Evolutionary conservation across 2,888 invertebrate species (phyloP), one percentile per base, ranked within the genome.

Genomic region (Scelioninae gen. 2): DNA sequence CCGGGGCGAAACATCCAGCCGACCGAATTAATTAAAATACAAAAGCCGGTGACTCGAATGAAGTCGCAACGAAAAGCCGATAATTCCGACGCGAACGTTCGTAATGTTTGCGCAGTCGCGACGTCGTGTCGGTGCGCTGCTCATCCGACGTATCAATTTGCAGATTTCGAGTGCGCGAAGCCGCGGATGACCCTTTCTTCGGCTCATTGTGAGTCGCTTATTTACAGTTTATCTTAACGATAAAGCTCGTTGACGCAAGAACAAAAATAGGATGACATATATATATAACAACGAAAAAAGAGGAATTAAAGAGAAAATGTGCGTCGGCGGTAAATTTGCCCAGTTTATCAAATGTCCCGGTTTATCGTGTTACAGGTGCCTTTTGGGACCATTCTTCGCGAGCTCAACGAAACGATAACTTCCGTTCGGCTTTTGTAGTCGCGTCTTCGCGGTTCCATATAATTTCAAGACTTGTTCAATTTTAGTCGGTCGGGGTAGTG

Each of bases 151-250:
- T 65, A 48, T 65, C 46, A 55, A 65, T 48, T 57, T 48, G 39
- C 31, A 48, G 57, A 65, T 65, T 65, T 57, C 39, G 52, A 53
- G 64, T 53, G 41, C 64, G 25, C n/a, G n/a, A n/a, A n/a, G n/a
- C n/a, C n/a, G n/a, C 33, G 53, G 67, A 61, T 52, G 35, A 28
- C 41, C 16, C 39, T 53, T 73, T 67, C 65, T 73, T 60, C n/a
- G n/a, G 64, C 60, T 65, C 55, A 50, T 74, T 70, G 75, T 74
- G 78, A 75, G 72, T 69, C 75, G 73, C 73, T 76, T 79, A 79
- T 79, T 79, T 79, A 79, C 79, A 79, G 57, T 52, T 75, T 76
- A 68, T 61, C 64, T 73, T 73, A 67, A 69, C 68, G 64, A 61
- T 72, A 75, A 71, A 71, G 71, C 71, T 64, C 64, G 71, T 64